A percentile compares a stretch with the other conserved stretches of the same genome.
These are phyloP conservation scores for Stegostoma tigrinum DNA, from an alignment of 2,113 vertebrate genomes.

Conservation along the genomic window DNA sequence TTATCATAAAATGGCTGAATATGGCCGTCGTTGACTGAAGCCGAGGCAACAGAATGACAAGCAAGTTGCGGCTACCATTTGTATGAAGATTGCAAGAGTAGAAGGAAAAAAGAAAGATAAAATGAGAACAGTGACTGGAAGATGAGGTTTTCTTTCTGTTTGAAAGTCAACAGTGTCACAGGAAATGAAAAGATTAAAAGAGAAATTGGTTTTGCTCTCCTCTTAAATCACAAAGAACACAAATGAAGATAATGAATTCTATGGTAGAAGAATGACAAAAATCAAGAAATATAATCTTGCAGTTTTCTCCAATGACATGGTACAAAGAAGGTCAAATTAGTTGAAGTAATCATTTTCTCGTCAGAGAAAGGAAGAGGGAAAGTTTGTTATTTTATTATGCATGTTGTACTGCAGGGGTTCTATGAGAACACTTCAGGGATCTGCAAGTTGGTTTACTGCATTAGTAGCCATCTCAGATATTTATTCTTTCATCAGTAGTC, in stretches of 20 bases:
- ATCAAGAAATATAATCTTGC: neutral
- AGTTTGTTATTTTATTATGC: neutral
- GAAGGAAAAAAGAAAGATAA: neutral
- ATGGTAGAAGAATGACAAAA: neutral
- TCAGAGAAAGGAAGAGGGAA: neutral
- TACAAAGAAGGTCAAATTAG: neutral
- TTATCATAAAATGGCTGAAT: neutral
- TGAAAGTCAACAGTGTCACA: neutral
- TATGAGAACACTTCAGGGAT: no score
- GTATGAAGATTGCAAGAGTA: neutral
- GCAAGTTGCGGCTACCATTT: neutral
- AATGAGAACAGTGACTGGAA: neutral
- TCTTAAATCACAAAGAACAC: neutral
- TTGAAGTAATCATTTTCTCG: neutral
- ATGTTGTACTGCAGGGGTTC: neutral
- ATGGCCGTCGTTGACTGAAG: neutral
- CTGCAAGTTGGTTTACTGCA: no score
- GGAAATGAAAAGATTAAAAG: no score
- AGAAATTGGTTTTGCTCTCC: neutral
- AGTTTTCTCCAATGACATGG: neutral
- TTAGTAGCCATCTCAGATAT: no score
- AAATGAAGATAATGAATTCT: neutral
- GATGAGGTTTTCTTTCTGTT: neutral
- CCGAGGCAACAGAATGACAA: neutral
- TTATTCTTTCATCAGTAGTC: no score